These are phyloP conservation scores for Trinectes maculatus DNA, from an alignment of 2,113 vertebrate species.

Conservation along the genomic window DNA sequence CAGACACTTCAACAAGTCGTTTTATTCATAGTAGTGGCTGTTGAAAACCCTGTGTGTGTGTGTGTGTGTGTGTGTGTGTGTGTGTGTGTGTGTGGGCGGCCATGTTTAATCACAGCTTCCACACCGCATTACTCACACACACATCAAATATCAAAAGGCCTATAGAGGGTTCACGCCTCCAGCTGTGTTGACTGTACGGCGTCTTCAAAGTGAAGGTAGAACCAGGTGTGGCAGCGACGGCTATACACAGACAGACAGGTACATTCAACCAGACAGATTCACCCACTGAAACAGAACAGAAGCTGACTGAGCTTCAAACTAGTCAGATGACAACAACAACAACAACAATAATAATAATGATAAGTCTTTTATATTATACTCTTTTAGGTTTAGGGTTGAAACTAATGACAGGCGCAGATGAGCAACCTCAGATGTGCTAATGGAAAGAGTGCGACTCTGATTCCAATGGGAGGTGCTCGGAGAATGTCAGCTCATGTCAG, in stretches of 20 bases:
- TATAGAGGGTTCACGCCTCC: neutral
- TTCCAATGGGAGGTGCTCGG: conserved; percentile 45
- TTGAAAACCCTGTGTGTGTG: too few relatives aligned
- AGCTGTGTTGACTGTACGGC: neutral
- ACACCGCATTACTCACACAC: neutral
- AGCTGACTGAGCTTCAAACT: too few relatives aligned
- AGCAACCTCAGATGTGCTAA: conserved; percentile 33
- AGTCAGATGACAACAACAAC: too few relatives aligned
- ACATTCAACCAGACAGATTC: neutral
- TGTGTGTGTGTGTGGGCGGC: too few relatives aligned
- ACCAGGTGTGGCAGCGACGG: neutral
- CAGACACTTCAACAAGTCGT: too few relatives aligned
- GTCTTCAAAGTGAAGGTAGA: neutral
- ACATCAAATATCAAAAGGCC: neutral
- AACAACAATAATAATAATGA: too few relatives aligned
- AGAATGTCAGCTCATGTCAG: conserved; percentile 72
- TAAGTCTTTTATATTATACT: too few relatives aligned
- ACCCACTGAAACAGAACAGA: neutral
- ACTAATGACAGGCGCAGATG: conserved; percentile 1
- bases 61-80: too few relatives aligned
- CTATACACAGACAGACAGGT: neutral
- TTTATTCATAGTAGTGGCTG: too few relatives aligned
- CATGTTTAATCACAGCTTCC: neutral
- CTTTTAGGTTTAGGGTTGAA: too few relatives aligned
- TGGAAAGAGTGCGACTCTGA: conserved; percentile 54